A percentile compares a stretch with the other conserved stretches of the same genome.
Evolutionary conservation across 2,797 vertebrate genomes (phyloP).

Genomic region (Schizopygopsis pylzovi): DNA sequence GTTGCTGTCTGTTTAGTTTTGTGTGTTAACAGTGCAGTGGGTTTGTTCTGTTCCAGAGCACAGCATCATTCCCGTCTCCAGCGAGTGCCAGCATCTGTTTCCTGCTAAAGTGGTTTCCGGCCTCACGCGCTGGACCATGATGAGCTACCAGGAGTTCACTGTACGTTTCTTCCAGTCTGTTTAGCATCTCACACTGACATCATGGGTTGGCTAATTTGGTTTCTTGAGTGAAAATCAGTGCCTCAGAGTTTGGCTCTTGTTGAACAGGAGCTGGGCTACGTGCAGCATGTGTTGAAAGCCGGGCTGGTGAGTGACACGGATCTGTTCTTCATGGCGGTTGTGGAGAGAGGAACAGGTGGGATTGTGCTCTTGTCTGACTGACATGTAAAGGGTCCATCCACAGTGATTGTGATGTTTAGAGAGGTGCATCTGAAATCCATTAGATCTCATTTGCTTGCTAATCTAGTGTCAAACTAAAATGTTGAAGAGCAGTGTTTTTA

Average conservation of each 20-base stretch:
- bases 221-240: not conserved
- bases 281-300: constrained; percentile 85
- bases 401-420: not conserved
- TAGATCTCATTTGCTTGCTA: not conserved
- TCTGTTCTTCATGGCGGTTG: constrained; percentile 88
- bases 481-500: too few species aligned
- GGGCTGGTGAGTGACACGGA: constrained; percentile 90
- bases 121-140: constrained; percentile 88
- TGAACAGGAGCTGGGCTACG: constrained; percentile 83
- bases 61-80: constrained; percentile 89
- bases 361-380: not conserved
- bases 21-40: not conserved
- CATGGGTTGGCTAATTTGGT: not conserved
- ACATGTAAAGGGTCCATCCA: not conserved
- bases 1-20: not conserved
- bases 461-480: too few species aligned
- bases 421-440: not conserved
- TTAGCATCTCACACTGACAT: not conserved
- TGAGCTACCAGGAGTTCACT: constrained; percentile 86
- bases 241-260: not conserved
- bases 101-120: constrained; percentile 92
- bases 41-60: constrained; percentile 82
- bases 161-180: constrained; percentile 69
- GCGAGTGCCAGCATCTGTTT: constrained; percentile 92
- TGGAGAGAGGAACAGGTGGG: constrained; percentile 96